phyloP scores from a whole-genome alignment of 1,140 invertebrate species.

The Coenobita brevimanus region DNA sequence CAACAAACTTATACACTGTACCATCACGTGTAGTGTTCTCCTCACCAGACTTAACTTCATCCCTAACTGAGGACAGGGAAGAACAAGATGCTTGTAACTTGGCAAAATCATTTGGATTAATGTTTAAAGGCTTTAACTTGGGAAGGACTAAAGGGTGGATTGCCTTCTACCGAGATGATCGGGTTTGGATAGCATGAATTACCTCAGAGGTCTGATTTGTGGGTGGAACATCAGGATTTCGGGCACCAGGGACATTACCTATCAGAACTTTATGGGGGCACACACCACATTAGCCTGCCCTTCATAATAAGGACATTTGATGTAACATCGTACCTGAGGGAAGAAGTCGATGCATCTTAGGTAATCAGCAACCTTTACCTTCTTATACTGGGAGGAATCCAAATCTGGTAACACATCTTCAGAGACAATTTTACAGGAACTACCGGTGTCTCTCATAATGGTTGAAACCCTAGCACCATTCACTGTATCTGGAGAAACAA shows the following conservation, averaged over 20 bases:
- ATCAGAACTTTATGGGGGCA: constrained; percentile 40
- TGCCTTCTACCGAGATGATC: background rate
- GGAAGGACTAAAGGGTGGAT: background rate
- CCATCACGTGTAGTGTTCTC: background rate
- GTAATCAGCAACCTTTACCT: constrained; percentile 8
- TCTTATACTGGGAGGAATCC: background rate
- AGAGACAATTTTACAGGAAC: constrained; percentile 30
- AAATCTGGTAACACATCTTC: constrained; percentile 7
- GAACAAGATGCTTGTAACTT: background rate
- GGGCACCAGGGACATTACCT: constrained; percentile 17
- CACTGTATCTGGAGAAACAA: background rate
- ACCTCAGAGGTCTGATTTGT: too few relatives aligned
- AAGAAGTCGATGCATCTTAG: constrained; percentile 14
- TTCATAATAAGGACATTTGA: constrained; percentile 1
- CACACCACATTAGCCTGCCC: constrained; percentile 13
- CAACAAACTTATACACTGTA: background rate
- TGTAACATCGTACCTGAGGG: constrained; percentile 22
- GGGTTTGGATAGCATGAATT: background rate
- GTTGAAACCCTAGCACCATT: constrained; percentile 12
- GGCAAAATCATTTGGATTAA: background rate
- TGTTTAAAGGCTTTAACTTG: background rate
- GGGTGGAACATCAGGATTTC: too few relatives aligned
- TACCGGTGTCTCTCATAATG: constrained; percentile 18
- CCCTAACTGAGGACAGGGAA: background rate
- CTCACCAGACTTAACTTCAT: background rate